Evolutionary conservation across 1,140 invertebrate genomes (phyloP), one percentile per base, ranked within the genome.

Genomic region (Adelges cooleyi): DNA sequence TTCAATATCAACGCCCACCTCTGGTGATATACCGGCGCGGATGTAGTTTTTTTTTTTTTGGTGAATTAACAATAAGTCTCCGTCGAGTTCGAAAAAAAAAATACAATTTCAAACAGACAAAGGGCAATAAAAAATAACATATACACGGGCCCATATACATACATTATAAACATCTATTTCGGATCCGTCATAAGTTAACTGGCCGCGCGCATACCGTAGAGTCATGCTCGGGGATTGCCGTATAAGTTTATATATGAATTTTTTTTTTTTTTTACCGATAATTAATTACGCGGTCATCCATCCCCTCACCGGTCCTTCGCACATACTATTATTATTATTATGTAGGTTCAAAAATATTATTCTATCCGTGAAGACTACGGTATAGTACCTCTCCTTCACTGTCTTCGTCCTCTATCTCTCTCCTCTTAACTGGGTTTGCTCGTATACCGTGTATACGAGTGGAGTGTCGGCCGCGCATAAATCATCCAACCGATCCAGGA

Each of bases 201-300:
- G 40, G 10, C 10, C 2, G 15, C 9, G 29, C 22, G 22, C 38
- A 56, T 56, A 54, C 36, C 52, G 20, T 23, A 23, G 17, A 5
- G 29, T 11, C 29, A 11, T 33, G 11, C 29, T 5, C 29, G 29
- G 5, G 11, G 5, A 33, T 33, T 33, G 11, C 11, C n/a, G 11
- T 33, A 33, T 11, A 33, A 33, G 29, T 6, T 6, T 33, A 11
- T 33, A 33, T 33, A 11, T 33, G 29, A 6, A 33, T 48, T 62
- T 62, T 62, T 17, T 59, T 59, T 29, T 27, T 56, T 42, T 42
- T 17, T 17, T 42, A 18, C 42, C 42, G 56, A 62, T 62, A 62
- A 62, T 62, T 62, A 62, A 62, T 62, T 62, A 62, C 42, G n/a
- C 33, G 22, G 38, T 17, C 15, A 27, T 44, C 2, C 13, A 8